Evolutionary conservation across 1,140 invertebrate genomes (phyloP).

Genomic region (Leucophenga varia): DNA sequence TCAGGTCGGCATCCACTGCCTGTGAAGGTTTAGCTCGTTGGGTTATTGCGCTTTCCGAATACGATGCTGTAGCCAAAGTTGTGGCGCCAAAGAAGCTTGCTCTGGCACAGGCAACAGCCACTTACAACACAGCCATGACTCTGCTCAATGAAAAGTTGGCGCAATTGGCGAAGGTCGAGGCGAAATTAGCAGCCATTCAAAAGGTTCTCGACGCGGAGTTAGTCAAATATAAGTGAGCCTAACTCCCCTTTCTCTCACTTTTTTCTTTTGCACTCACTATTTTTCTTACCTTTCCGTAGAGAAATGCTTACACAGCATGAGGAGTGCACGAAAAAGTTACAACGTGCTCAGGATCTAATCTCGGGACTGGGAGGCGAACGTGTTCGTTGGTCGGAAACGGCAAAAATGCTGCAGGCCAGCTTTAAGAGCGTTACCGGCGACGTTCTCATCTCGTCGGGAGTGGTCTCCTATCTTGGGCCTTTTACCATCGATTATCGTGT

Average conservation of each 20-base stretch:
- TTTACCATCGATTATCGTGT: slow-evolving; percentile 79
- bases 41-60: slow-evolving; percentile 90
- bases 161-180: slow-evolving; percentile 69
- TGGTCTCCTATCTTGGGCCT: slow-evolving; percentile 88
- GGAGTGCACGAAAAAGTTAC: slow-evolving; percentile 86
- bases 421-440: slow-evolving; percentile 74
- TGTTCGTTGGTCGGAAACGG: slow-evolving; percentile 77
- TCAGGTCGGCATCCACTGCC: slow-evolving; percentile 75
- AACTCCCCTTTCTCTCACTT: no score
- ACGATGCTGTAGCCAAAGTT: slow-evolving; percentile 88
- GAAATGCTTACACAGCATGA: slow-evolving; percentile 71
- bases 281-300: no score
- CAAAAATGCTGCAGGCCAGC: slow-evolving; percentile 70
- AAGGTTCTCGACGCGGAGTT: slow-evolving; percentile 65
- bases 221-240: slow-evolving; percentile 50
- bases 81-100: slow-evolving; percentile 83
- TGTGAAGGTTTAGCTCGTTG: slow-evolving; percentile 86
- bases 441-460: slow-evolving; percentile 81
- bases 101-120: slow-evolving; percentile 72
- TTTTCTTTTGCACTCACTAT: no score
- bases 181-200: slow-evolving; percentile 70
- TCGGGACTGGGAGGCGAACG: slow-evolving; percentile 83
- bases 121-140: slow-evolving; percentile 61
- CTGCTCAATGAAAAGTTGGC: slow-evolving; percentile 74
- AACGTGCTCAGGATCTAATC: slow-evolving; percentile 90